Conservation (phyloP, 2,113 vertebrate genomes). For the Hemiprocne comata region DNA sequence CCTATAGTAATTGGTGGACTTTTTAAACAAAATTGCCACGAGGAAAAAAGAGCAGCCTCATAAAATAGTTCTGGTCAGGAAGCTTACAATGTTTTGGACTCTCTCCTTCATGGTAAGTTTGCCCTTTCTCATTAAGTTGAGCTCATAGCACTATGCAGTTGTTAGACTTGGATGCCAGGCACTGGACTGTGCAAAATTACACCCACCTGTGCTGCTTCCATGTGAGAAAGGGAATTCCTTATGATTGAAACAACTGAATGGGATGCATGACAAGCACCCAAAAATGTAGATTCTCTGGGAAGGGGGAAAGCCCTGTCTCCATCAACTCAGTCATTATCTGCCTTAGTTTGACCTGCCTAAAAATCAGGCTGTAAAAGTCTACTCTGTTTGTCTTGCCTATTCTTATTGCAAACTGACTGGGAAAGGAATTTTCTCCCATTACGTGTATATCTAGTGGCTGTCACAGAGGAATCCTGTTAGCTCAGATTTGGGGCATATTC, state of each 20-base stretch:
- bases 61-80: background rate
- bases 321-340: background rate
- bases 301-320: background rate
- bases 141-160: rapidly evolving
- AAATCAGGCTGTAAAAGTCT: background rate
- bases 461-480: background rate
- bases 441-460: background rate
- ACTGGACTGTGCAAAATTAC: background rate
- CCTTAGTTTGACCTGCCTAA: background rate
- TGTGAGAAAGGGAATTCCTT: background rate
- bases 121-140: background rate
- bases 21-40: background rate
- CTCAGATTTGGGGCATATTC: background rate
- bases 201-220: background rate
- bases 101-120: background rate
- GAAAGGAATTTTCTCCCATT: background rate
- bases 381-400: background rate
- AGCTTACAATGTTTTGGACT: background rate
- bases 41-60: rapidly evolving
- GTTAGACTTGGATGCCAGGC: background rate
- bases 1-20: rapidly evolving
- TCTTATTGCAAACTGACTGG: background rate
- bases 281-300: background rate
- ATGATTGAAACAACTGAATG: background rate
- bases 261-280: background rate